Evolutionary conservation across 2,888 invertebrate genomes (phyloP).

Genomic region (Drosophila koepferae): DNA sequence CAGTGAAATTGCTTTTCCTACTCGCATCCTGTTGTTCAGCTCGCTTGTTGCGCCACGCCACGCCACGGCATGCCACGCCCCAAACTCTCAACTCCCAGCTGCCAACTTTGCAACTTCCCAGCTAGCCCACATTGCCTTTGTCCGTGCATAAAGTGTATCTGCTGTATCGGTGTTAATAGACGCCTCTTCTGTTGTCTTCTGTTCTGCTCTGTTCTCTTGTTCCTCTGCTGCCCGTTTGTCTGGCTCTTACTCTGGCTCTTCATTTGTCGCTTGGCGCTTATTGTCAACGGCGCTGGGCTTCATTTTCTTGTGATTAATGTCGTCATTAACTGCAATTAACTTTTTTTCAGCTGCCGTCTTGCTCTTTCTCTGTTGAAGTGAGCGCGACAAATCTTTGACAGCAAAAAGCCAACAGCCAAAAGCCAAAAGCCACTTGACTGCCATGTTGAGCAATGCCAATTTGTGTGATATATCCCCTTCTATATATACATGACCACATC

Average conservation of each 20-base stretch:
- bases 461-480: slow-evolving; percentile 63
- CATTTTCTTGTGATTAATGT: slow-evolving; percentile 84
- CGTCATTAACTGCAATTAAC: slow-evolving; percentile 84
- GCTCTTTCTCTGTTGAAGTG: slow-evolving; percentile 10
- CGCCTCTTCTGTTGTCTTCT: slow-evolving; percentile 43
- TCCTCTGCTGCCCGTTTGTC: slow-evolving; percentile 15
- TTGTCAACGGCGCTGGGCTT: slow-evolving; percentile 75
- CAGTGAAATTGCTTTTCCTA: slow-evolving; percentile 83
- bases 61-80: background rate
- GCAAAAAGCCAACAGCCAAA: slow-evolving; percentile 33
- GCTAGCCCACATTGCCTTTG: slow-evolving; percentile 58
- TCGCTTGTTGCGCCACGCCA: slow-evolving; percentile 58
- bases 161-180: slow-evolving; percentile 78
- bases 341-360: slow-evolving; percentile 56
- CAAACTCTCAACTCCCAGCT: slow-evolving; percentile 2
- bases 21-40: slow-evolving; percentile 70
- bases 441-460: slow-evolving; percentile 76
- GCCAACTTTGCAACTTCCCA: slow-evolving; percentile 48
- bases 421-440: slow-evolving; percentile 69
- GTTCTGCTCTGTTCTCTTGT: background rate
- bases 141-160: slow-evolving; percentile 56
- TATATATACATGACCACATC: slow-evolving; percentile 37
- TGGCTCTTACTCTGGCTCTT: slow-evolving; percentile 48
- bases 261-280: slow-evolving; percentile 79
- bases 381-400: slow-evolving; percentile 74